Base-by-base conservation (phyloP, 2,113 vertebrate genomes). In the Glaucidium brasilianum region DNA sequence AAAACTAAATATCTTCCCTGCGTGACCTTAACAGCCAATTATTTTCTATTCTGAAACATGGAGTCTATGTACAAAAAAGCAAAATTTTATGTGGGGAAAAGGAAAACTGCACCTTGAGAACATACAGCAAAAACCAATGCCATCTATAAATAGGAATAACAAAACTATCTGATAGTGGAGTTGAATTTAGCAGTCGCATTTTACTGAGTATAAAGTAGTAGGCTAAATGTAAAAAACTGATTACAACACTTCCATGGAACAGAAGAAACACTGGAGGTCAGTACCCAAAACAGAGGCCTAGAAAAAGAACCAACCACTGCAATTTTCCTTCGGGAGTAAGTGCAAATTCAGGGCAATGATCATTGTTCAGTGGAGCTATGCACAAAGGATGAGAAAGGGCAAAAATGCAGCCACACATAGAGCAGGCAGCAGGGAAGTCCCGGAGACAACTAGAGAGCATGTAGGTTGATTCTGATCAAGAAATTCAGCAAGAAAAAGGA, bases 201-300 rank as follows among this genome's bases (percentile, higher is more conserved):
- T 91, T 71, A 56, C 47, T 66, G 69, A 67, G 18, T 39, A 56
- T 49, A 71, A 87, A 7, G 1, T 32, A 95, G 62, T 72, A 94
- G 86, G 86, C 22, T 91, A 96, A 96, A 94, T 79, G 88, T 89
- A 92, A 95, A 93, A 94, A 75, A 43, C 3, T 45, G 49, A 60
- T 94, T 96, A 75, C 89, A 91, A 85, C 73, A 96, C 23, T 89
- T 89, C 18, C 26, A 41, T 20, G 60, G 83, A 91, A 86, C 1
- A 94, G 66, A 78, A 94, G 35, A 94, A 96, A 89, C 27, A 29
- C 22, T 71, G 25, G 20, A 81, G 58, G 22, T 87, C 69, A 91
- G 53, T 73, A 94, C 59, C 79, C 64, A 93, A 92, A 84, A 67
- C 79, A 76, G 55, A 80, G 59, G 25, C 45, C 69, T 88, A 79